These are phyloP conservation scores for Bergia sp. DNA, from an alignment of 92 coral and sea anemone species.

Conservation along the genomic window DNA sequence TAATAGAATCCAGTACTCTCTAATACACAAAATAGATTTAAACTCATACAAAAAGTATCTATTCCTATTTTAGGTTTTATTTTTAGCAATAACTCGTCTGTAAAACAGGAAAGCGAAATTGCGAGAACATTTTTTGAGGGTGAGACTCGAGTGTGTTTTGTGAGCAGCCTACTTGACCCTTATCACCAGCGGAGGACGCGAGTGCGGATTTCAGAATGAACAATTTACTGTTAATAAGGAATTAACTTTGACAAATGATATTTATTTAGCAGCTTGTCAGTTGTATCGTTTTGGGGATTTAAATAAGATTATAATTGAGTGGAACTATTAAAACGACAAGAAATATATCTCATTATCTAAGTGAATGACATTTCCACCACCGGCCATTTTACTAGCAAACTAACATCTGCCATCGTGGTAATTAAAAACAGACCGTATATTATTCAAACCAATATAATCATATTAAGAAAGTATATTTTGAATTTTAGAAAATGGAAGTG, in stretches of 20 bases:
- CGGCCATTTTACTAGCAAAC: slow-evolving; percentile 30
- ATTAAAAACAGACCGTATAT: slow-evolving; percentile 36
- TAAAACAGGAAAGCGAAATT: not conserved
- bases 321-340: slow-evolving; percentile 20
- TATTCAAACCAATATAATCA: slow-evolving; percentile 35
- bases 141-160: not conserved
- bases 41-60: not conserved
- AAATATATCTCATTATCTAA: slow-evolving; percentile 34
- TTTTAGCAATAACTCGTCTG: not conserved
- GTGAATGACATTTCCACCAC: slow-evolving; percentile 18
- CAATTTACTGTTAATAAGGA: slow-evolving; percentile 41
- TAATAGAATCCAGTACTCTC: not conserved
- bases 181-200: not conserved
- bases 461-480: slow-evolving; percentile 48
- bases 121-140: not conserved
- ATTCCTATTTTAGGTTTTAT: not conserved
- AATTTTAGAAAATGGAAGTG: slow-evolving; percentile 41
- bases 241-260: slow-evolving; percentile 24
- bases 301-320: slow-evolving; percentile 44
- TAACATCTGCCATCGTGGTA: slow-evolving; percentile 40
- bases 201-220: slow-evolving; percentile 12
- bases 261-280: slow-evolving; percentile 29
- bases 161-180: not conserved
- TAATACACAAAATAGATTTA: not conserved
- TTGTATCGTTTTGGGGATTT: slow-evolving; percentile 33